Conservation (phyloP, 1,140 invertebrate species). For the Fopius arisanus region DNA sequence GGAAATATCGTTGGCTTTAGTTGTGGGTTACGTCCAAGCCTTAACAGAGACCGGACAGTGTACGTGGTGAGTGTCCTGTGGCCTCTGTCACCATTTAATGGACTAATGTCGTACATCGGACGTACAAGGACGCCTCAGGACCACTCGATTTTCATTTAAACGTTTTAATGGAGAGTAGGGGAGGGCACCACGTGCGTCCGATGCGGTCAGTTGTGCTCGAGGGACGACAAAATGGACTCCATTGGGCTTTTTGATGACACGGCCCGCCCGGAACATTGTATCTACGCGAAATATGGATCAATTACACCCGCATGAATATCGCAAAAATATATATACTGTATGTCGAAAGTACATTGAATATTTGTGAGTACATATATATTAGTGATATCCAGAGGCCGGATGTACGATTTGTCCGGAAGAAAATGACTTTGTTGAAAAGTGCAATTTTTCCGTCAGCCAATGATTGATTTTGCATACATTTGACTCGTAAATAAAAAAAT, state of each 20-base stretch:
- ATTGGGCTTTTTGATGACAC: background rate
- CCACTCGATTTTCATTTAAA: constrained; percentile 5
- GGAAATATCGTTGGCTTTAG: constrained; percentile 9
- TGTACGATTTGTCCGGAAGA: too few relatives aligned
- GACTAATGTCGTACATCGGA: constrained; percentile 6
- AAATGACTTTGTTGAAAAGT: too few relatives aligned
- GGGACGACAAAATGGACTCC: background rate
- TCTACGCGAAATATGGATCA: too few relatives aligned
- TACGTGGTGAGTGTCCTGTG: background rate
- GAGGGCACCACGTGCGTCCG: background rate
- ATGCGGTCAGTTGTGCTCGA: background rate
- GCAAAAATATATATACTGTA: too few relatives aligned
- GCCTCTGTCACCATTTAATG: constrained; percentile 2
- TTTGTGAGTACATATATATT: too few relatives aligned
- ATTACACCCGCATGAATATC: too few relatives aligned
- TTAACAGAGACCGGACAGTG: background rate
- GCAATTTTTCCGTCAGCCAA: too few relatives aligned
- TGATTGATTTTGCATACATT: too few relatives aligned
- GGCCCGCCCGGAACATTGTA: too few relatives aligned
- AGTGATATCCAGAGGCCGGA: too few relatives aligned
- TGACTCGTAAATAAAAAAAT: too few relatives aligned
- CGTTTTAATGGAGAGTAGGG: background rate
- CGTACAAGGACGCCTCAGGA: background rate
- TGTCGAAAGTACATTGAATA: too few relatives aligned
- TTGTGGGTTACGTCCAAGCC: background rate